Percentiles rank a stretch among this genome's conserved stretches.
Conservation (phyloP, 2,888 invertebrate species). For the Emmelina monodactyla region DNA sequence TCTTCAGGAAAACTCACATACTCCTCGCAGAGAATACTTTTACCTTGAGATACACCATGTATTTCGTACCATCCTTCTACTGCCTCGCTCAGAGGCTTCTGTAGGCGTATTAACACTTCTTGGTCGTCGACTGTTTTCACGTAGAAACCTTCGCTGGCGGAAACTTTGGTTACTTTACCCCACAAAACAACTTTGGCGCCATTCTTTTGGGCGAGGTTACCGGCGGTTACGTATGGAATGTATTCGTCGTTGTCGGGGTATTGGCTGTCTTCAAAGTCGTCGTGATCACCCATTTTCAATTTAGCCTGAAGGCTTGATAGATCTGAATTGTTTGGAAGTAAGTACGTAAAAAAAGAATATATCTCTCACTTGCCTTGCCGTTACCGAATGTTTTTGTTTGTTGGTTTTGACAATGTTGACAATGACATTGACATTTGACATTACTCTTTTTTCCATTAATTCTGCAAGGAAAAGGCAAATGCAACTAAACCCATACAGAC, state of each 20-base stretch:
- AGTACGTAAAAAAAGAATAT: too few relatives aligned
- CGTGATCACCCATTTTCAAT: slow-evolving; percentile 29
- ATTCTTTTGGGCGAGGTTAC: slow-evolving; percentile 46
- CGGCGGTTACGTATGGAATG: slow-evolving; percentile 54
- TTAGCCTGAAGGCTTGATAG: too few relatives aligned
- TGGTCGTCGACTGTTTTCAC: slow-evolving; percentile 56
- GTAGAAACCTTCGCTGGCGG: slow-evolving; percentile 49
- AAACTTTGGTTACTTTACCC: slow-evolving; percentile 56
- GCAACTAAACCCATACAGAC: too few relatives aligned
- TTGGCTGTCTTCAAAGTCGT: slow-evolving; percentile 54
- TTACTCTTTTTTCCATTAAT: too few relatives aligned
- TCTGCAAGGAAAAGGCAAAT: too few relatives aligned
- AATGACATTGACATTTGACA: too few relatives aligned
- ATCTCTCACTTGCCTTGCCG: too few relatives aligned
- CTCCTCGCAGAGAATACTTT: slow-evolving; percentile 49
- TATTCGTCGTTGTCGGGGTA: slow-evolving; percentile 57
- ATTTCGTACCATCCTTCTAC: slow-evolving; percentile 61
- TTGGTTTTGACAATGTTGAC: too few relatives aligned
- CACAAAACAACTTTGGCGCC: slow-evolving; percentile 55
- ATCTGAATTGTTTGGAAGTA: too few relatives aligned
- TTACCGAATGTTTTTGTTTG: too few relatives aligned
- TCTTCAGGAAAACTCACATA: slow-evolving; percentile 45
- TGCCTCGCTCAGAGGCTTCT: slow-evolving; percentile 41
- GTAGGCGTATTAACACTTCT: slow-evolving; percentile 45
- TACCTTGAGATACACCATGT: slow-evolving; percentile 51